Percentiles rank a stretch among this genome's conserved stretches.
These are phyloP conservation scores for Deilephila porcellus DNA, from an alignment of 2,888 invertebrate genomes.

Conservation along the genomic window DNA sequence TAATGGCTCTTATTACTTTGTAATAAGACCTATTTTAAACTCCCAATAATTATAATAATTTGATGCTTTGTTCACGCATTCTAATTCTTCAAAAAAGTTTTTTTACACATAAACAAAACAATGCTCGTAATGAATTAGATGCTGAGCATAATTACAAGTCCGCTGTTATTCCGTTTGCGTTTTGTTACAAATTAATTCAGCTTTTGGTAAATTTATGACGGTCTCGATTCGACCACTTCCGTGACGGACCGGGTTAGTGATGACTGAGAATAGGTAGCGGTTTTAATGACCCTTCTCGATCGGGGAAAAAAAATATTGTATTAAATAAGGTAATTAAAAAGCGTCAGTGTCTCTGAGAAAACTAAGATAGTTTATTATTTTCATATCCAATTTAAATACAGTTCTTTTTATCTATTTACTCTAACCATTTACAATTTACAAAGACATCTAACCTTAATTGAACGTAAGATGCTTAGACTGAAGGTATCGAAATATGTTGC, in stretches of 20 bases:
- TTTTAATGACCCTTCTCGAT: too few relatives aligned
- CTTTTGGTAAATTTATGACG: neutral
- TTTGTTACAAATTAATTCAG: conserved; percentile 49
- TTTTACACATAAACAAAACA: conserved; percentile 66
- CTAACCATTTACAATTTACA: too few relatives aligned
- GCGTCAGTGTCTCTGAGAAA: too few relatives aligned
- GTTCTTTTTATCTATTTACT: too few relatives aligned
- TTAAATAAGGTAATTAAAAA: too few relatives aligned
- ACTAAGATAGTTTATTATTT: too few relatives aligned
- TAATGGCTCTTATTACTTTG: conserved; percentile 39
- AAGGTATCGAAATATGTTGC: too few relatives aligned
- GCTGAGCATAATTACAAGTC: conserved; percentile 61
- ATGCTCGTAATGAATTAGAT: conserved; percentile 63
- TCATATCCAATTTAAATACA: too few relatives aligned
- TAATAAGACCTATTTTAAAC: conserved; percentile 43
- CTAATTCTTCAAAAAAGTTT: conserved; percentile 58
- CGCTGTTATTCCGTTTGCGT: conserved; percentile 56
- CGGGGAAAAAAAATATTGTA: too few relatives aligned
- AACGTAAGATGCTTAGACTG: too few relatives aligned
- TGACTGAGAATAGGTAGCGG: too few relatives aligned
- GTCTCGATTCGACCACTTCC: neutral
- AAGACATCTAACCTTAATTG: too few relatives aligned
- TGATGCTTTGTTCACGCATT: conserved; percentile 66
- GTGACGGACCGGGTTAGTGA: neutral
- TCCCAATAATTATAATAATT: conserved; percentile 38